Percentiles rank a stretch among this genome's conserved stretches.
phyloP scores from a whole-genome alignment of 2,113 vertebrate species.

The Thinocorus orbignyianus region DNA sequence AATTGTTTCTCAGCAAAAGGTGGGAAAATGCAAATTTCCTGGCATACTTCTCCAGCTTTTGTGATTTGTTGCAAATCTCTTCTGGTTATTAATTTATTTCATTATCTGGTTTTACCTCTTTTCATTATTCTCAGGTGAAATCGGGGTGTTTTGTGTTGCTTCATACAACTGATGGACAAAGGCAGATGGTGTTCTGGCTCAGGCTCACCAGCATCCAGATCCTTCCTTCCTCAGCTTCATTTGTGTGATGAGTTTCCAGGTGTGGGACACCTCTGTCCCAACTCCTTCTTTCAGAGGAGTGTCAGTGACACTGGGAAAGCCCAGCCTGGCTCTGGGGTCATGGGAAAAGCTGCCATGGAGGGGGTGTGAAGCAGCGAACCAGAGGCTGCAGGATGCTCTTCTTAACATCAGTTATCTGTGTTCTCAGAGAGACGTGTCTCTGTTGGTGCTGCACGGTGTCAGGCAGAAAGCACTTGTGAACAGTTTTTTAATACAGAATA shows the following conservation, averaged over 20 bases:
- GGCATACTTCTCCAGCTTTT: neutral
- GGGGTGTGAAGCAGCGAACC: no score
- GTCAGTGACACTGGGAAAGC: neutral
- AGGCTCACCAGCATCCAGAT: neutral
- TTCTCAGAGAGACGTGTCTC: neutral
- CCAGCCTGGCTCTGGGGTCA: neutral
- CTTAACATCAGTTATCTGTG: neutral
- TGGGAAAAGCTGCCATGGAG: neutral
- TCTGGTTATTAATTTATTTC: neutral
- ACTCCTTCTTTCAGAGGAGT: neutral
- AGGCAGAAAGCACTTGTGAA: neutral
- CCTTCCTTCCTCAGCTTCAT: neutral
- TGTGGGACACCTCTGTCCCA: neutral
- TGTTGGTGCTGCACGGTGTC: neutral
- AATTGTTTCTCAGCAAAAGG: neutral
- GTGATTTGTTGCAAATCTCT: neutral
- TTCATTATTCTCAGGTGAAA: neutral
- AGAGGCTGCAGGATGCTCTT: neutral
- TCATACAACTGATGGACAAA: fast-evolving
- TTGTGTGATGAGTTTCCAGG: neutral
- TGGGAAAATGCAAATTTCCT: neutral
- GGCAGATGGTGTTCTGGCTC: fast-evolving
- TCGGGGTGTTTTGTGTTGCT: neutral
- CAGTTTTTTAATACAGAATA: neutral
- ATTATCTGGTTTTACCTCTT: neutral